These are phyloP conservation scores for Drosophila sturtevanti DNA, from an alignment of 1,140 invertebrate genomes.

Conservation along the genomic window DNA sequence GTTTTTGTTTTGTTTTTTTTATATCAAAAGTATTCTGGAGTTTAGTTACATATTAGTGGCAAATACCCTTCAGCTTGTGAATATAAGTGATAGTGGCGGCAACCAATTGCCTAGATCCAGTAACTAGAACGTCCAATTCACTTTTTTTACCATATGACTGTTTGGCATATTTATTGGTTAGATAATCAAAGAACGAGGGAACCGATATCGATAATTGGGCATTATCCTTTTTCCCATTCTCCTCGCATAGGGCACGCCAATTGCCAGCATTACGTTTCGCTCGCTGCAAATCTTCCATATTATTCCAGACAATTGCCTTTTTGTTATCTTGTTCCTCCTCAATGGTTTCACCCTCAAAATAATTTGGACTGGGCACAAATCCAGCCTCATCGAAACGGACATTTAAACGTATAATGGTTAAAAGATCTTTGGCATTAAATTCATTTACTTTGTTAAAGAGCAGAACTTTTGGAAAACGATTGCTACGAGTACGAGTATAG, in stretches of 20 bases:
- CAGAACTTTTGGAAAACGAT: constrained; percentile 85
- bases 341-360: constrained; percentile 53
- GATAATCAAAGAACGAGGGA: constrained; percentile 60
- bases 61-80: constrained; percentile 36
- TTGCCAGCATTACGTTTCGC: constrained; percentile 85
- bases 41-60: neutral
- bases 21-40: neutral
- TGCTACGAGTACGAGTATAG: constrained; percentile 77
- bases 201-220: constrained; percentile 55
- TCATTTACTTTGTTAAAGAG: constrained; percentile 94
- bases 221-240: constrained; percentile 51
- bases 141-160: constrained; percentile 64
- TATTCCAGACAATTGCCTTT: constrained; percentile 44
- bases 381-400: constrained; percentile 87
- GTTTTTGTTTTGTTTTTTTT: no score
- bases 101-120: constrained; percentile 95
- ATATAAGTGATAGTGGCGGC: constrained; percentile 87
- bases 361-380: constrained; percentile 89
- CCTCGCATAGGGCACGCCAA: constrained; percentile 84
- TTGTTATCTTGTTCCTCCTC: constrained; percentile 28
- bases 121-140: constrained; percentile 89
- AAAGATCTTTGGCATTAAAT: constrained; percentile 86
- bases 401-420: constrained; percentile 85
- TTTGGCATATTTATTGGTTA: constrained; percentile 63
- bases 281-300: constrained; percentile 84